Percentiles rank a stretch among this genome's conserved stretches.
Conservation (phyloP, 2,888 invertebrate species). For the Peribatodes rhomboidaria region DNA sequence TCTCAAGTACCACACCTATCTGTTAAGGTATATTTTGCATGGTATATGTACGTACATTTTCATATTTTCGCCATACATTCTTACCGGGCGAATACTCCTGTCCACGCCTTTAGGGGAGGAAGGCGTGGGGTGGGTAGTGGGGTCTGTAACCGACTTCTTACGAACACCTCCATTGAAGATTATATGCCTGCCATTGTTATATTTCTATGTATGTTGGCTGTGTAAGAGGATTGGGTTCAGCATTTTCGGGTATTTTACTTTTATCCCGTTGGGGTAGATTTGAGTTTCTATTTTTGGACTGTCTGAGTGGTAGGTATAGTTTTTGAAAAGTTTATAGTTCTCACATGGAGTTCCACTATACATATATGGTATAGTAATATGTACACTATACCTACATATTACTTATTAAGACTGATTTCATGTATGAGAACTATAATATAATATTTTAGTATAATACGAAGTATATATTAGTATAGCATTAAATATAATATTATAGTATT, state of each 20-base stretch:
- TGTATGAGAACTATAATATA: too few species aligned
- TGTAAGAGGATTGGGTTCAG: slow-evolving; percentile 30
- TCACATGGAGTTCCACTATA: too few species aligned
- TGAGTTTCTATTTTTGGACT: not conserved
- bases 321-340: too few species aligned
- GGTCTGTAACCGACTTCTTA: slow-evolving; percentile 30
- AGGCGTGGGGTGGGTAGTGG: not conserved
- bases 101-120: slow-evolving; percentile 19
- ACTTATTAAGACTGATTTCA: too few species aligned
- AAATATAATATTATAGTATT: too few species aligned
- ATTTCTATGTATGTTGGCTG: slow-evolving; percentile 21
- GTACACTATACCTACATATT: too few species aligned
- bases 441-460: too few species aligned
- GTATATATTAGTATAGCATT: too few species aligned
- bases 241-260: slow-evolving; percentile 18
- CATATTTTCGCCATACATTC: slow-evolving; percentile 29
- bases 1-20: not conserved
- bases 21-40: not conserved
- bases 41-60: slow-evolving; percentile 18
- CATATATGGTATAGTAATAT: too few species aligned
- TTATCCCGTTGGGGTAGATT: slow-evolving; percentile 1
- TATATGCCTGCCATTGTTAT: slow-evolving; percentile 38
- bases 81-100: slow-evolving; percentile 26
- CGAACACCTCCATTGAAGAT: slow-evolving; percentile 32
- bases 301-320: too few species aligned